These are phyloP conservation scores for Ginglymostoma cirratum DNA, from an alignment of 2,113 vertebrate species.

Conservation along the genomic window DNA sequence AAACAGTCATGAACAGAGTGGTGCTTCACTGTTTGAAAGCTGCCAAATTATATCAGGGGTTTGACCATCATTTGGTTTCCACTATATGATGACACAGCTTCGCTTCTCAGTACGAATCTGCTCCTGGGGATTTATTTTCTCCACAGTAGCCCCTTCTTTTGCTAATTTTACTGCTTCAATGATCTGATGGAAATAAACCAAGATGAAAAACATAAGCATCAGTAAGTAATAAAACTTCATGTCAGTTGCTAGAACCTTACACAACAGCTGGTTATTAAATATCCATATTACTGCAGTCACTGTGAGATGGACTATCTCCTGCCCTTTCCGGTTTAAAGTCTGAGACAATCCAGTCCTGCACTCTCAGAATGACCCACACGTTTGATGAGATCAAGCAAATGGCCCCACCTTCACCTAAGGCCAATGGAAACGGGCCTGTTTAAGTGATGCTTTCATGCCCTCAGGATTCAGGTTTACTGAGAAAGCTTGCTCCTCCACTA, in stretches of 20 bases:
- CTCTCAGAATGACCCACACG: background rate
- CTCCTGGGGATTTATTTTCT: conserved; percentile 10
- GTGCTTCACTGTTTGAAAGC: background rate
- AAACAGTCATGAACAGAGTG: conserved; percentile 50
- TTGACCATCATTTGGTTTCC: background rate
- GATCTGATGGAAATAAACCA: conserved; percentile 42
- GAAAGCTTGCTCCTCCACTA: background rate
- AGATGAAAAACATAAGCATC: background rate
- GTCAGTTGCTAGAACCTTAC: background rate
- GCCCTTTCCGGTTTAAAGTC: background rate
- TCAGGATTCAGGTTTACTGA: background rate
- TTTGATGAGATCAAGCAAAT: background rate
- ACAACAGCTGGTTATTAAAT: background rate
- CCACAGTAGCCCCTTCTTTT: background rate
- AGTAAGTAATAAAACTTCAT: background rate
- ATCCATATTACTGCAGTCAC: background rate
- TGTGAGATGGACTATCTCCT: background rate
- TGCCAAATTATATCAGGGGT: background rate
- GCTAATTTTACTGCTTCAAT: conserved; percentile 38
- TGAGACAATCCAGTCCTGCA: background rate
- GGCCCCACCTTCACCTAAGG: background rate
- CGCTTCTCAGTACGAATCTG: conserved; percentile 14
- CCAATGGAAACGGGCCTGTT: background rate
- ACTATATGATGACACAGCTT: conserved; percentile 7
- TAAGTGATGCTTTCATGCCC: background rate